phyloP scores from a whole-genome alignment of 2,888 invertebrate genomes.

The Pycnomerus fuliginosus region DNA sequence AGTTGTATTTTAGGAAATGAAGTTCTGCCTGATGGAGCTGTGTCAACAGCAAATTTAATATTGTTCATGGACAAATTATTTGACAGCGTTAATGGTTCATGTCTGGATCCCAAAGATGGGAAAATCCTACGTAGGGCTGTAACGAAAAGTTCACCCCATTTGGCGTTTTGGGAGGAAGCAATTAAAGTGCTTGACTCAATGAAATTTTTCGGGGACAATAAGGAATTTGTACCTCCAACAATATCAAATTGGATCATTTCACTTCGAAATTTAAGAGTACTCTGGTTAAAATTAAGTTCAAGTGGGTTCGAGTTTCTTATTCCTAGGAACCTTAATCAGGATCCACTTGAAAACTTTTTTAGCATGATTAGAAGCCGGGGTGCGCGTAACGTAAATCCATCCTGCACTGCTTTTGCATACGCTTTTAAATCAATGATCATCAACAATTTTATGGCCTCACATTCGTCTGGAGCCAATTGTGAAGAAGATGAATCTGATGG shows the following conservation, averaged over 20 bases:
- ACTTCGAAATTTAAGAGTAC: background rate
- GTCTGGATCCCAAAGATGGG: conserved; percentile 5
- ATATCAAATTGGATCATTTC: conserved; percentile 4
- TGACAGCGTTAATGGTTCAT: conserved; percentile 21
- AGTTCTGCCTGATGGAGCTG: conserved; percentile 1
- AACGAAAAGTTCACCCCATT: background rate
- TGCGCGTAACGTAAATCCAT: conserved; percentile 9
- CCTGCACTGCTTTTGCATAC: background rate
- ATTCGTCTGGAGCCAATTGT: conserved; percentile 13
- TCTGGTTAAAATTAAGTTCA: background rate
- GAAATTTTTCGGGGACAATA: background rate
- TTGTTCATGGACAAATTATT: conserved; percentile 23
- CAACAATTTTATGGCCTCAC: conserved; percentile 13
- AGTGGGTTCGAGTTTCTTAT: conserved; percentile 2
- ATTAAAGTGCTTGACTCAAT: conserved; percentile 4
- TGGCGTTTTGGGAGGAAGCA: conserved; percentile 11
- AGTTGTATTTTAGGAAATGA: background rate
- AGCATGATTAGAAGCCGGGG: conserved; percentile 12
- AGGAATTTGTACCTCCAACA: conserved; percentile 1
- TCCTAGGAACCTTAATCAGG: conserved; percentile 9
- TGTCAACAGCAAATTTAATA: conserved; percentile 14
- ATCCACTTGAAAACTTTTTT: conserved; percentile 17
- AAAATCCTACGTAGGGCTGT: conserved; percentile 9
- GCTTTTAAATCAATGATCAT: conserved; percentile 13
- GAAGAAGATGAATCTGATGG: conserved; percentile 5